These are phyloP conservation scores for Gari tellinella DNA, from an alignment of 2,888 invertebrate genomes.

Conservation along the genomic window DNA sequence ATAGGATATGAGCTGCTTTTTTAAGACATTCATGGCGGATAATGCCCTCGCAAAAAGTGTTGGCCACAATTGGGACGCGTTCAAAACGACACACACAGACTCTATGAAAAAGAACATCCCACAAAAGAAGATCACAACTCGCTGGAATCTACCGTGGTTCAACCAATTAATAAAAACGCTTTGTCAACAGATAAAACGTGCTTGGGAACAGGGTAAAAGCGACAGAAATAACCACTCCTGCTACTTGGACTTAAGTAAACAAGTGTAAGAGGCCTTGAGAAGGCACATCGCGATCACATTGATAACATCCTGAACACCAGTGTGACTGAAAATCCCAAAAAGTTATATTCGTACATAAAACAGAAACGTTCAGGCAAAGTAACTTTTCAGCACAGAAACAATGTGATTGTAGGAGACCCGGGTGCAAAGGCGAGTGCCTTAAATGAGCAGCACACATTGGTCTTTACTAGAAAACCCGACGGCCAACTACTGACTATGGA, in stretches of 20 bases:
- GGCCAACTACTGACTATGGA: slow-evolving; percentile 21
- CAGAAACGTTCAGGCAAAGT: no score
- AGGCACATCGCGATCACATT: slow-evolving; percentile 15
- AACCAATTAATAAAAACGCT: slow-evolving; percentile 19
- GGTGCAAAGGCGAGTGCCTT: slow-evolving; percentile 18
- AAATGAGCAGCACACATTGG: slow-evolving; percentile 30
- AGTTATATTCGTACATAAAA: no score
- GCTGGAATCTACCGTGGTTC: slow-evolving; percentile 33
- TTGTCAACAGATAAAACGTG: slow-evolving; percentile 26
- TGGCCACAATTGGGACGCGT: slow-evolving; percentile 27
- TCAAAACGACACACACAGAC: slow-evolving; percentile 9
- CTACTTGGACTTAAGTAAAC: slow-evolving; percentile 13
- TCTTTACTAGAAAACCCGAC: slow-evolving; percentile 30
- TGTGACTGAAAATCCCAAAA: slow-evolving; percentile 28
- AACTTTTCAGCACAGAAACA: background rate
- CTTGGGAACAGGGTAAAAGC: slow-evolving; percentile 22
- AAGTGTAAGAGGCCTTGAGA: slow-evolving; percentile 24
- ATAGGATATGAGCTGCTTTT: slow-evolving; percentile 7
- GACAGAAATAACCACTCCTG: slow-evolving; percentile 27
- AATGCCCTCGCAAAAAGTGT: slow-evolving; percentile 4
- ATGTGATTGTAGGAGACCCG: slow-evolving; percentile 1
- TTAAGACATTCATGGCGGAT: background rate
- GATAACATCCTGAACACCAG: slow-evolving; percentile 25
- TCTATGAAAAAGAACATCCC: slow-evolving; percentile 37
- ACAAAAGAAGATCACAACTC: slow-evolving; percentile 32